phyloP scores from a whole-genome alignment of 2,888 invertebrate genomes.

The Noctua pronuba region DNA sequence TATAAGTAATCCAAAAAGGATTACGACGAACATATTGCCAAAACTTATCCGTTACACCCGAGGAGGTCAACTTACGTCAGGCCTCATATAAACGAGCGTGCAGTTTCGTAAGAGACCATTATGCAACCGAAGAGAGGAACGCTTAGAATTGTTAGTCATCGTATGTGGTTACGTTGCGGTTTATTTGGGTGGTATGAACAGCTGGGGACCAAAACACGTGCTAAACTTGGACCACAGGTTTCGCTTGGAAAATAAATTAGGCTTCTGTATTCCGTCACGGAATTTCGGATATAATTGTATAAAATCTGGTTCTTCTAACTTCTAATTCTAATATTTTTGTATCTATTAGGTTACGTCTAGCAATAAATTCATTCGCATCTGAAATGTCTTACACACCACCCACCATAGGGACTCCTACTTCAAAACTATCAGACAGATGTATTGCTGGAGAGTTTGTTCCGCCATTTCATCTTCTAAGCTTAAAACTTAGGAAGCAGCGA shows the following conservation, averaged over 20 bases:
- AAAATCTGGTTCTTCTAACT: no score
- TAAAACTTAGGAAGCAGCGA: no score
- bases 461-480: no score
- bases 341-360: no score
- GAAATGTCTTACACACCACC: no score
- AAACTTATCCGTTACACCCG: slow-evolving; percentile 23
- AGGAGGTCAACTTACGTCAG: slow-evolving; percentile 53
- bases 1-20: slow-evolving; percentile 14
- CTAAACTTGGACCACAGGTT: background rate
- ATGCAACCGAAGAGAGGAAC: slow-evolving; percentile 45
- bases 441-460: no score
- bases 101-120: slow-evolving; percentile 56
- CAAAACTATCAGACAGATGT: no score
- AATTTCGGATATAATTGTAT: no score
- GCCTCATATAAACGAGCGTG: slow-evolving; percentile 38
- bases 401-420: no score
- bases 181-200: slow-evolving; percentile 26
- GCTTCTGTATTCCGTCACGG: background rate
- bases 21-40: slow-evolving; percentile 24
- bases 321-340: no score
- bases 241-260: background rate
- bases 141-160: slow-evolving; percentile 36
- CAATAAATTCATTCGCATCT: no score
- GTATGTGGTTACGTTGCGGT: slow-evolving; percentile 28
- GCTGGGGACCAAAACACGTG: slow-evolving; percentile 23